Evolutionary conservation across 2,797 vertebrate genomes (phyloP).

Genomic region (Fistularia tabacaria): DNA sequence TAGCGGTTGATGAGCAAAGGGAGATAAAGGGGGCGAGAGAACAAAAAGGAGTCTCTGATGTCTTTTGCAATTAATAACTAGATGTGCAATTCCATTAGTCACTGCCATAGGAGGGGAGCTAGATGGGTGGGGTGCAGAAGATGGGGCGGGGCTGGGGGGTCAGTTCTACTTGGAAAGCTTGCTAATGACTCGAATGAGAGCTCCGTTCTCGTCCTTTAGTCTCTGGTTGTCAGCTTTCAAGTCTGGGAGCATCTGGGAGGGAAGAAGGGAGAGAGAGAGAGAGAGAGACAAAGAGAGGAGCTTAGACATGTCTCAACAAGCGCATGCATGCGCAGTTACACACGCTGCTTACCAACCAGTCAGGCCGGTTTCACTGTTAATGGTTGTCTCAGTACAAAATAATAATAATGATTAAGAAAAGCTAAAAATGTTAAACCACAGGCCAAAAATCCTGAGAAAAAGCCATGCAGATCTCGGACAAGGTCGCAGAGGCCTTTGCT

Average conservation of each 20-base stretch:
- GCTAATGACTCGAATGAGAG: slow-evolving; percentile 99
- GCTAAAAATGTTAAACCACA: slow-evolving; percentile 31
- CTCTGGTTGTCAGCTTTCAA: slow-evolving; percentile 99
- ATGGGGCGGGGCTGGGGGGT: slow-evolving; percentile 21
- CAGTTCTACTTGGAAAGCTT: slow-evolving; percentile 97
- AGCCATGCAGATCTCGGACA: slow-evolving; percentile 61
- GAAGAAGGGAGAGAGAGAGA: slow-evolving; percentile 41
- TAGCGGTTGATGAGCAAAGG: slow-evolving; percentile 7
- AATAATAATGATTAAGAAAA: not conserved
- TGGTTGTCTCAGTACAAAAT: slow-evolving; percentile 13
- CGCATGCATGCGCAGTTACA: not conserved
- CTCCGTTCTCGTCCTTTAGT: slow-evolving; percentile 99
- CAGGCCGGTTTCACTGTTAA: slow-evolving; percentile 25
- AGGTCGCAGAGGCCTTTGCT: no score
- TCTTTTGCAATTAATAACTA: slow-evolving; percentile 81
- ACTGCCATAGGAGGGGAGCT: slow-evolving; percentile 71
- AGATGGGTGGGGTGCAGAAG: slow-evolving; percentile 36
- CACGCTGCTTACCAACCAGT: not conserved
- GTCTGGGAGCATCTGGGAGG: slow-evolving; percentile 94
- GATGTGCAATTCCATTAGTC: slow-evolving; percentile 88
- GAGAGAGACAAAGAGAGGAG: slow-evolving; percentile 10
- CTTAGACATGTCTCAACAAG: slow-evolving; percentile 51
- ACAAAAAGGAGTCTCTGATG: slow-evolving; percentile 65
- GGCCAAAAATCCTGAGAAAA: slow-evolving; percentile 50
- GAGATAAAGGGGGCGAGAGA: slow-evolving; percentile 11